These are phyloP conservation scores for Lycia hirtaria DNA, from an alignment of 2,888 invertebrate genomes.

Conservation along the genomic window DNA sequence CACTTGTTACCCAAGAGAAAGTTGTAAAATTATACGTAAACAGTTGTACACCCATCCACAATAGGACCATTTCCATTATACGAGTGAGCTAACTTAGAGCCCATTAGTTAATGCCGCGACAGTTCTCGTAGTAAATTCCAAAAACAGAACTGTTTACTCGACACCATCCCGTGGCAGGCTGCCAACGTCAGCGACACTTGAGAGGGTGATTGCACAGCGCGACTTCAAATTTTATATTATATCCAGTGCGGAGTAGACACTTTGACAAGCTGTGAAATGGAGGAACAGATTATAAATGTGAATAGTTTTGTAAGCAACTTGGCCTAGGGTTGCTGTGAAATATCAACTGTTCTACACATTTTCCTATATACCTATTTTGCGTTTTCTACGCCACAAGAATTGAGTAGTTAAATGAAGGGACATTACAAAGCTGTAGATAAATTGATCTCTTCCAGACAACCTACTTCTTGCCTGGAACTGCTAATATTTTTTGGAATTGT, in stretches of 20 bases:
- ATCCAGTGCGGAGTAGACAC: background rate
- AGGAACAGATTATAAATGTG: background rate
- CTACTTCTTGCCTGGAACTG: too few relatives aligned
- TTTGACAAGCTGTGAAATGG: conserved; percentile 2
- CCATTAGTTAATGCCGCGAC: conserved; percentile 39
- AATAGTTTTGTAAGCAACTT: background rate
- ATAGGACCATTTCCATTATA: conserved; percentile 29
- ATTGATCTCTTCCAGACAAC: too few relatives aligned
- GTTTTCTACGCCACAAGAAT: too few relatives aligned
- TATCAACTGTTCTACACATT: too few relatives aligned
- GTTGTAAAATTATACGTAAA: too few relatives aligned
- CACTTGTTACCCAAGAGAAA: too few relatives aligned
- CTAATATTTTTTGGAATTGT: too few relatives aligned
- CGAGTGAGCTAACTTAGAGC: conserved; percentile 30
- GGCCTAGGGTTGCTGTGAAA: background rate
- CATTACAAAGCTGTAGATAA: too few relatives aligned
- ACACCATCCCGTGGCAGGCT: conserved; percentile 28
- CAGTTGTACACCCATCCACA: background rate
- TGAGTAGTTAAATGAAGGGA: too few relatives aligned
- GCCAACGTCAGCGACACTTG: conserved; percentile 38
- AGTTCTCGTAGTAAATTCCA: conserved; percentile 41
- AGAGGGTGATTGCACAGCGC: conserved; percentile 27
- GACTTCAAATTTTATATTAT: conserved; percentile 1
- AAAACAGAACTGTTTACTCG: conserved; percentile 44
- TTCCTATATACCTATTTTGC: too few relatives aligned